Evolutionary conservation across 2,797 vertebrate species (phyloP).

Genomic region (Peromyscus aztecus): DNA sequence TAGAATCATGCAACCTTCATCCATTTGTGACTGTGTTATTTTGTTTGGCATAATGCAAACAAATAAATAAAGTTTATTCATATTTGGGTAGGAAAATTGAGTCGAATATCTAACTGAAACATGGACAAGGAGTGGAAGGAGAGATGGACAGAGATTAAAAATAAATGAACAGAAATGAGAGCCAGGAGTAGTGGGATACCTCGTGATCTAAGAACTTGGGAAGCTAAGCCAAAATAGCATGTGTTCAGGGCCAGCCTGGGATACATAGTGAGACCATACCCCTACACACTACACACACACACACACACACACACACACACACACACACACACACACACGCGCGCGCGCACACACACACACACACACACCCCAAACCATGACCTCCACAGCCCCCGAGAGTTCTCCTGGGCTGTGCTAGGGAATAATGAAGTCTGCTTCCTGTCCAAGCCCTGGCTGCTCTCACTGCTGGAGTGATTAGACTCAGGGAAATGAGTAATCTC

Average conservation of each 20-base stretch:
- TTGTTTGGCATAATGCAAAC: not conserved
- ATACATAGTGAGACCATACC: not conserved
- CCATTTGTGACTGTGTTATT: not conserved
- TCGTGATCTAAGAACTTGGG: not conserved
- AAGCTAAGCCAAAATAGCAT: not conserved
- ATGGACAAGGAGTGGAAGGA: not conserved
- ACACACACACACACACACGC: not conserved
- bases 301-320: too few relatives aligned
- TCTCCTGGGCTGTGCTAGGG: not conserved
- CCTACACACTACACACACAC: too few relatives aligned
- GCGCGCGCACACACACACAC: too few relatives aligned
- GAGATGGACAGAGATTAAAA: not conserved
- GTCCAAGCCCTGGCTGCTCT: not conserved
- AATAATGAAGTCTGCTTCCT: not conserved
- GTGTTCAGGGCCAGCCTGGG: not conserved
- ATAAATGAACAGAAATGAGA: not conserved
- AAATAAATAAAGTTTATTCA: not conserved
- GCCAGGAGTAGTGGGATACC: not conserved
- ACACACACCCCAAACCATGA: rapidly evolving
- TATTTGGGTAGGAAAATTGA: not conserved
- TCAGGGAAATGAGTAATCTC: not conserved
- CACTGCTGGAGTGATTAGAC: not conserved
- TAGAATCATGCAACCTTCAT: not conserved
- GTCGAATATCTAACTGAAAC: not conserved
- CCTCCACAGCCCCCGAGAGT: not conserved